phyloP scores from a whole-genome alignment of 1,140 invertebrate genomes.

The Drosophila baimaii region DNA sequence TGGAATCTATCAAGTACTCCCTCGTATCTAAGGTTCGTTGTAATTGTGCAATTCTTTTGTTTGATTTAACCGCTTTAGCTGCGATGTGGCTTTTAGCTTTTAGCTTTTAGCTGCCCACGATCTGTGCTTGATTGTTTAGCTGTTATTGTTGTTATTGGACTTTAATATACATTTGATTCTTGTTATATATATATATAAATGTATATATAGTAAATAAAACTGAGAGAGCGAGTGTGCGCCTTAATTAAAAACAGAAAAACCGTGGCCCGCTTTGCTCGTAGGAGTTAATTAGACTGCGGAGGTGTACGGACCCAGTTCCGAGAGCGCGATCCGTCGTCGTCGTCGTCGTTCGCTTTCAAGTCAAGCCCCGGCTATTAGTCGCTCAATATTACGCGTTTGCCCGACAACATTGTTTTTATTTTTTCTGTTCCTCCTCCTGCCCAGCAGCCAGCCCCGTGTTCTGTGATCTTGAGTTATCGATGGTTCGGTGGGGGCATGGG shows the following conservation, averaged over 20 bases:
- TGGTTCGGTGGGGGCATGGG: constrained; percentile 16
- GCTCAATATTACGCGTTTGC: constrained; percentile 79
- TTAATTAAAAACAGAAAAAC: constrained; percentile 61
- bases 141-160: constrained; percentile 53
- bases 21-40: constrained; percentile 16
- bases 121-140: constrained; percentile 61
- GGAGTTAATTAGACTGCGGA: constrained; percentile 82
- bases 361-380: constrained; percentile 80
- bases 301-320: constrained; percentile 58
- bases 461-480: constrained; percentile 57
- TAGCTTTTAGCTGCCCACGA: constrained; percentile 57
- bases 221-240: constrained; percentile 46
- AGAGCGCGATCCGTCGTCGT: constrained; percentile 19
- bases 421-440: background rate
- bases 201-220: constrained; percentile 7
- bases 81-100: constrained; percentile 12
- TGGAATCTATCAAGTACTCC: constrained; percentile 5
- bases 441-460: constrained; percentile 31
- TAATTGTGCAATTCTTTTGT: constrained; percentile 56
- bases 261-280: constrained; percentile 60
- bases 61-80: constrained; percentile 39
- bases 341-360: constrained; percentile 74
- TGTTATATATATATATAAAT: constrained; percentile 27
- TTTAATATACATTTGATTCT: constrained; percentile 70
- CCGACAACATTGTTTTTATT: constrained; percentile 56